These are phyloP conservation scores for Epizoanthus ramosus DNA, from an alignment of 92 coral and sea anemone genomes.

Conservation along the genomic window DNA sequence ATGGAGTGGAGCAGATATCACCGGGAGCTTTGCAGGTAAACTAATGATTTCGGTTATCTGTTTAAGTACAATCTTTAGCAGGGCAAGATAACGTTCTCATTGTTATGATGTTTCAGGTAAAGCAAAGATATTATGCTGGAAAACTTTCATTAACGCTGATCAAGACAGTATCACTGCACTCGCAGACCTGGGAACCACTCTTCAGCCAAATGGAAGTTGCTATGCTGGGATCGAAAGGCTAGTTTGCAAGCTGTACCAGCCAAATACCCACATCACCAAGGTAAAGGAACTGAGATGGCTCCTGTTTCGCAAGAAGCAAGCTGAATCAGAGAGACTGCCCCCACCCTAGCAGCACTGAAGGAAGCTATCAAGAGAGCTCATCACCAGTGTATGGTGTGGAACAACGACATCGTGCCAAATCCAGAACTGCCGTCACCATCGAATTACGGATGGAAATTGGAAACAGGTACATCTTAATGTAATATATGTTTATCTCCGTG, in stretches of 20 bases:
- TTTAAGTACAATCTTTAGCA: slow-evolving; percentile 19
- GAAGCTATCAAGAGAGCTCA: slow-evolving; percentile 44
- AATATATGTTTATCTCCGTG: slow-evolving; percentile 9
- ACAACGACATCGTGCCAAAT: slow-evolving; percentile 18
- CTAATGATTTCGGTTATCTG: slow-evolving; percentile 6
- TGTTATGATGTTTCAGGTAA: slow-evolving; percentile 23
- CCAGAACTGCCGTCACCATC: slow-evolving; percentile 31
- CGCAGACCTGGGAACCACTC: slow-evolving; percentile 30
- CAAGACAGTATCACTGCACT: slow-evolving; percentile 36
- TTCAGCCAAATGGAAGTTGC: slow-evolving; percentile 2
- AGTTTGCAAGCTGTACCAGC: slow-evolving; percentile 44
- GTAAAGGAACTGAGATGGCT: slow-evolving; percentile 38
- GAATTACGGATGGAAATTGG: slow-evolving; percentile 6
- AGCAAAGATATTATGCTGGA: slow-evolving; percentile 39
- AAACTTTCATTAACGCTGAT: slow-evolving; percentile 31
- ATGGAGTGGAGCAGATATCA: slow-evolving; percentile 43
- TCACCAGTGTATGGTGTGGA: slow-evolving; percentile 60
- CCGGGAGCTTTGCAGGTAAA: slow-evolving; percentile 43
- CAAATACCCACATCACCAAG: slow-evolving; percentile 36
- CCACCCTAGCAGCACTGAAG: slow-evolving; percentile 29
- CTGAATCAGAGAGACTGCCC: slow-evolving; percentile 25
- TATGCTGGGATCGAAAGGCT: slow-evolving; percentile 40
- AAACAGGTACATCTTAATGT: background rate
- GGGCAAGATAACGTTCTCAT: slow-evolving; percentile 14
- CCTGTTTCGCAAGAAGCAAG: slow-evolving; percentile 29